phyloP scores from a whole-genome alignment of 2,888 invertebrate genomes.

The Rambutsinella grinnellia region DNA sequence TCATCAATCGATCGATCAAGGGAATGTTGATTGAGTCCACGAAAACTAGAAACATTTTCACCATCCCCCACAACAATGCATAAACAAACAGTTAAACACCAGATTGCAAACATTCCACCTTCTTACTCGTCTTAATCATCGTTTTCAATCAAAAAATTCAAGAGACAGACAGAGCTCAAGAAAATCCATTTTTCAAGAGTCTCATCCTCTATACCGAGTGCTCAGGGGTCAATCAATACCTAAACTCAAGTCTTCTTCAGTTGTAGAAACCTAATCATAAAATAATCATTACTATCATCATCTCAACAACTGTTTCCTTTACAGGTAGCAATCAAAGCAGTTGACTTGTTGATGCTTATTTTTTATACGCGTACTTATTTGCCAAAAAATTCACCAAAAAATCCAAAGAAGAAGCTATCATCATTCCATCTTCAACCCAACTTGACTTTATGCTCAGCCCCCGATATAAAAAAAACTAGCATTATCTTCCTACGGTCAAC shows the following conservation, averaged over 20 bases:
- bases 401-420: too few relatives aligned
- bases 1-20: neutral
- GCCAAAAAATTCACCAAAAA: neutral
- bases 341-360: neutral
- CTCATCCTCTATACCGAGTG: neutral
- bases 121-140: neutral
- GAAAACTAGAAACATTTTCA: neutral
- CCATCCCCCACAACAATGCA: neutral
- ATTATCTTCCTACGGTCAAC: neutral
- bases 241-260: conserved; percentile 33
- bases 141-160: neutral
- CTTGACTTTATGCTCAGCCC: neutral
- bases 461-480: too few relatives aligned
- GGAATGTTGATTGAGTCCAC: neutral
- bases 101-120: neutral
- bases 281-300: neutral
- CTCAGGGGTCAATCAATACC: conserved; percentile 28
- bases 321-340: conserved; percentile 15
- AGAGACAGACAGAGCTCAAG: too few relatives aligned
- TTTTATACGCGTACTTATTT: neutral
- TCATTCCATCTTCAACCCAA: too few relatives aligned
- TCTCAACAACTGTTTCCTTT: neutral
- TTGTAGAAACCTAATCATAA: neutral
- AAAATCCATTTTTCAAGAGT: neutral
- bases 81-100: neutral